Evolutionary conservation across 2,113 vertebrate species (phyloP), one percentile per base, ranked within the genome.

Genomic region (Macquaria australasica): DNA sequence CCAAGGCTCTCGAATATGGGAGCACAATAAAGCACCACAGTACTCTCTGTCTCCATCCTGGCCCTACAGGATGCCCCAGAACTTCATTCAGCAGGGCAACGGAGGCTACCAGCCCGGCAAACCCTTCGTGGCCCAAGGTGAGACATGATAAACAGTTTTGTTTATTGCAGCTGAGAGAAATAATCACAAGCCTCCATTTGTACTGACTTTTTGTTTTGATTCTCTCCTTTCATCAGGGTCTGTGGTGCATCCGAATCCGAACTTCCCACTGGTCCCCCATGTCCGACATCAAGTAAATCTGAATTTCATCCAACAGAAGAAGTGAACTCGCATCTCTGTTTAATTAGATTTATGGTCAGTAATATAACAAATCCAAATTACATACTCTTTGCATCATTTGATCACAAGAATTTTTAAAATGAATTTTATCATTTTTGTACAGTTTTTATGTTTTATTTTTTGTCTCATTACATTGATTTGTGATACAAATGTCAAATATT

Each of bases 401-500:
- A 91, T 93, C 92, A 84, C 60, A 68, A 79, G 88, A 39, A 96
- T 97, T 98, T 98, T 96, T 93, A 73, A 94, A 95, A 94, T 79
- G 97, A 96, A 95, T 95, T 98, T 97, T 99, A 98, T 97, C 95
- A 97, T 98, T 98, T 98, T 98, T 99, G 98, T 99, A 99, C 96
- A 98, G 97, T 98, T 99, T 99, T 97, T 98, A 98, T 96, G 84
- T 89, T 92, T 53, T 80, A 79, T 84, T 93, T 86, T 93, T 90
- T 88, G 91, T 96, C 86, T 97, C 98, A 98, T 99, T 97, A 97
- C 97, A 95, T 96, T 97, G 96, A 95, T 77, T 94, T 97, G 98
- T 99, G 98, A 98, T 99, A 98, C 96, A 98, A 97, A 98, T 98
- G 96, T 98, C 96, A 97, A 97, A 97, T 98, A 98, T 99, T 98